These are phyloP conservation scores for Mactra quadrangularis DNA, from an alignment of 1,140 invertebrate species.

Conservation along the genomic window DNA sequence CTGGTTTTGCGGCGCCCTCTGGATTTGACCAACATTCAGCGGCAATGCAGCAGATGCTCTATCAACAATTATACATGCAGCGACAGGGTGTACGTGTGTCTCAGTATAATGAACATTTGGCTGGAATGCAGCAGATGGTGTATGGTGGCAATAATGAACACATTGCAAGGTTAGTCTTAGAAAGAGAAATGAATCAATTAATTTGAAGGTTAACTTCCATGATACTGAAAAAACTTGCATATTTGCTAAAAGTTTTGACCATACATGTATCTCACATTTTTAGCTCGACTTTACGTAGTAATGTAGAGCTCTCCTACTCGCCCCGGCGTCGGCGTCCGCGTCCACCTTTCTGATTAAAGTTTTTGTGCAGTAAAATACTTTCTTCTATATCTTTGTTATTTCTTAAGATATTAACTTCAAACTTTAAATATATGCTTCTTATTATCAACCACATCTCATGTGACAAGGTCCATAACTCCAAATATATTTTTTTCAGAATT, in stretches of 20 bases:
- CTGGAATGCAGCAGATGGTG: constrained; percentile 74
- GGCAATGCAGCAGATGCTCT: constrained; percentile 15
- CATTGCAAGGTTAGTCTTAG: constrained; percentile 20
- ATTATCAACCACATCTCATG: no score
- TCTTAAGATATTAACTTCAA: no score
- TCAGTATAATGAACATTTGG: constrained; percentile 70
- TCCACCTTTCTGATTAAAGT: no score
- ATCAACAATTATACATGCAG: constrained; percentile 31
- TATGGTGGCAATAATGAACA: constrained; percentile 53
- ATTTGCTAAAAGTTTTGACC: background rate
- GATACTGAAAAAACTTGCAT: background rate
- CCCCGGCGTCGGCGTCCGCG: no score
- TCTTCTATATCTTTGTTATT: no score
- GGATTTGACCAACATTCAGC: constrained; percentile 12
- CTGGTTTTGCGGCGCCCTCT: background rate
- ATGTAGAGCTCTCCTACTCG: no score
- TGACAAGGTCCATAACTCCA: no score
- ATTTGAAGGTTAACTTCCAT: background rate
- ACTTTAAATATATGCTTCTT: no score
- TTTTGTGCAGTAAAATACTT: no score
- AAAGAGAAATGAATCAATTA: background rate
- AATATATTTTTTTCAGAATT: no score
- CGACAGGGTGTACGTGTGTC: constrained; percentile 60
- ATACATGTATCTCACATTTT: background rate
- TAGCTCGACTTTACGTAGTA: no score